Conservation (phyloP, 92 coral and sea anemone species). For the Phymanthus crucifer region DNA sequence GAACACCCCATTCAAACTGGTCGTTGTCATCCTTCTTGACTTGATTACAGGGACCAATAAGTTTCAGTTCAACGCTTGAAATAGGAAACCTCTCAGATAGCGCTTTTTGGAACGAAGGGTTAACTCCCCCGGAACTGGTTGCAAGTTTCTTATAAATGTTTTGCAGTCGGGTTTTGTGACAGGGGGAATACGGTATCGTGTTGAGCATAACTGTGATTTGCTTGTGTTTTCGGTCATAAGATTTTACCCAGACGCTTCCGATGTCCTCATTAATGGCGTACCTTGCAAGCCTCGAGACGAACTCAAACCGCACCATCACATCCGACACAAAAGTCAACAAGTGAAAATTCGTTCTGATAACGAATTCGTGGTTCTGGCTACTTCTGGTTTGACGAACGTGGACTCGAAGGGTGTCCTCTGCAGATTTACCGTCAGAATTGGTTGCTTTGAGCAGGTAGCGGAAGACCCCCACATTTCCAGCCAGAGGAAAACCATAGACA, state of each 20-base stretch:
- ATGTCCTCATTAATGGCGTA: slow-evolving; percentile 38
- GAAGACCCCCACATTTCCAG: slow-evolving; percentile 51
- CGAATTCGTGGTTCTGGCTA: slow-evolving; percentile 62
- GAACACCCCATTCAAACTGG: slow-evolving; percentile 68
- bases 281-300: slow-evolving; percentile 45
- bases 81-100: slow-evolving; percentile 50
- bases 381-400: slow-evolving; percentile 39
- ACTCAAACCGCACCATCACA: slow-evolving; percentile 48
- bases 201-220: slow-evolving; percentile 54
- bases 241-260: slow-evolving; percentile 54
- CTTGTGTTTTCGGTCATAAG: slow-evolving; percentile 35
- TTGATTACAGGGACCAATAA: slow-evolving; percentile 63
- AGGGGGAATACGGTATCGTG: slow-evolving; percentile 61
- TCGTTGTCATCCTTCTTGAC: slow-evolving; percentile 17
- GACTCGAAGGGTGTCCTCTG: slow-evolving; percentile 27
- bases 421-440: slow-evolving; percentile 31
- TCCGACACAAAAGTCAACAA: slow-evolving; percentile 44
- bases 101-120: slow-evolving; percentile 50
- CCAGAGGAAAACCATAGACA: slow-evolving; percentile 64
- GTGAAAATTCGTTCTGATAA: slow-evolving; percentile 46
- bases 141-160: slow-evolving; percentile 26
- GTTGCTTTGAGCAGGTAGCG: slow-evolving; percentile 34
- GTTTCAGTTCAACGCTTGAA: slow-evolving; percentile 38
- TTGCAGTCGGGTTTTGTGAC: slow-evolving; percentile 41
- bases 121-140: slow-evolving; percentile 43